Base-by-base conservation (phyloP, 1,140 invertebrate genomes). In the Dreissena rostriformis region DNA sequence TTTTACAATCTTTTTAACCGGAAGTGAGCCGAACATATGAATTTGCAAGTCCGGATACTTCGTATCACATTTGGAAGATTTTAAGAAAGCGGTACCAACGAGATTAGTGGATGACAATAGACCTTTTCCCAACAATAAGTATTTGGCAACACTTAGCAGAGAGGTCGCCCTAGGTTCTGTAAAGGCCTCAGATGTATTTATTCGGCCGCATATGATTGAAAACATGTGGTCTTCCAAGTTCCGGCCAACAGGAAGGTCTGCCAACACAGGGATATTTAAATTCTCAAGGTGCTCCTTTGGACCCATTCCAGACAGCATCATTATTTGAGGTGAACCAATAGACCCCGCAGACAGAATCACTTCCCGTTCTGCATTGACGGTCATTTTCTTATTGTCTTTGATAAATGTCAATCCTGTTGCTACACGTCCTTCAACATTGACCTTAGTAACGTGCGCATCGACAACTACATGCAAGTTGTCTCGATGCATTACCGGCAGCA, bases 161-260 rank as follows among this genome's bases (percentile, higher is more conserved):
- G 70, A 73, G 11, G 86, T 51, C 2, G 82, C 63, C 11, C 75
- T 85, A 15, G 63, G 65, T 51, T 77, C 39, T 15, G 86, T 87
- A 22, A 86, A 81, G 7, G 75, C 82, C 0, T 87, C 85, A 12
- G 87, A 73, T 12, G 55, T 66, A n/a, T 89, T 84, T 7, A 89
- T 68, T 7, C 68, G 70, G 22, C 86, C 51, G 11, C 84, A 68
- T 11, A 86, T 63, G 14, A 78, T 57, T n/a, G 84, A 51, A 5
- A 63, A 65, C 24, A 92, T 86, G 52, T 97, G 96, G 88, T 97
- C 96, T 85, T 96, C 96, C 0, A 98, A 94, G 93, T 98, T 98
- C 78, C 97, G 94, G 0, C 97, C 98, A 8, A 98, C 97, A 0
- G 97, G 96, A 26, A 96, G 94, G 94, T 97, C 95, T 0, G 84